Base-by-base conservation (phyloP, 2,113 vertebrate species). In the Hyla sarda region DNA sequence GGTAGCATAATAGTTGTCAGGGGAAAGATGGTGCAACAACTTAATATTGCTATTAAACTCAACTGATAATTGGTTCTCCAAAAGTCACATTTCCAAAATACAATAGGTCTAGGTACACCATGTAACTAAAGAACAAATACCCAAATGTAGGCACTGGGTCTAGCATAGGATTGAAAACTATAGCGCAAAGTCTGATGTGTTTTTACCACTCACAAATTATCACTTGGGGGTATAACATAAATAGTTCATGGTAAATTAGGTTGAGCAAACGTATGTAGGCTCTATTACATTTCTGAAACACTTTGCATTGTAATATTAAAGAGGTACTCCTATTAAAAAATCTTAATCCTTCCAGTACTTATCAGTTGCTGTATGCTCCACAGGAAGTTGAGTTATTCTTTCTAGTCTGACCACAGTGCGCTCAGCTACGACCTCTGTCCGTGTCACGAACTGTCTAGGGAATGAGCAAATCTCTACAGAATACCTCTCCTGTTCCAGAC, bases 1-100 rank as follows among this genome's bases (percentile, higher is more conserved):
- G 83, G 73, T 85, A 85, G 74, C 11, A 41, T n/a, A 45, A 58
- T 84, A 75, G 50, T 56, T 83, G 82, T 74, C 82, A 84, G 52
- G 82, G 82, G 82, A 84, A 84, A 84, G 82, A 84, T 62, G 28
- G 21, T 62, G 37, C 52, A 58, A 83, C 48, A 54, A 54, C 17
- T 65, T 62, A 41, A 3, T 5, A 62, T 17, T 80, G 6, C 25
- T 60, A 28, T 32, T 62, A 28, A 45, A 12, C 58, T 65, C n/a
- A 28, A 34, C 78, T 47, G 23, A 47, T 47, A 25, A 62, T 19
- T 62, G 78, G 78, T 81, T 65, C 78, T 60, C 56, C 37, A 62
- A 37, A 81, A 81, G 54, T 25, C 34, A 16, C 14, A 45, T 37
- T 56, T 78, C 17, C 21, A 32, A 9, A 25, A 14, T 25, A 25